Base-by-base conservation (phyloP, 2,888 invertebrate species). In the Polymixis flavicincta region DNA sequence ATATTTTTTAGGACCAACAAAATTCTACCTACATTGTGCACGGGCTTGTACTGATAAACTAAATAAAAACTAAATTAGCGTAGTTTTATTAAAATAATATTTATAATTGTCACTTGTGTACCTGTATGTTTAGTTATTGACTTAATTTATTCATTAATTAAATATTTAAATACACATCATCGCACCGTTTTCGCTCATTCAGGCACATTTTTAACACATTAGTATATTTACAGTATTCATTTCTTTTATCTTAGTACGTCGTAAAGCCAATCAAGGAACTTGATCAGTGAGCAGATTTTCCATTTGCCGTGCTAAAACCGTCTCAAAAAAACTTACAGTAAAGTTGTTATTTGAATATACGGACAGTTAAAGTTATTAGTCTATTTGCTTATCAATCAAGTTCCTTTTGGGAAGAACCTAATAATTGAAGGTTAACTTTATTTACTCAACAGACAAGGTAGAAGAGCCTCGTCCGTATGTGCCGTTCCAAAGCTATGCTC, bases 401-500 rank as follows among this genome's bases (percentile, higher is more conserved):
- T 80, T 73, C 17, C 22, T 28, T 61, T 22, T 17, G 19, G 5
- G 22, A 5, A 13, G 8, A 50, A 50, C 11, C 19, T 45, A 14
- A 32, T 59, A 13, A 28, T 64, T 57, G 11, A 82, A 55, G 0
- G 5, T 45, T 13, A 11, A 66, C 52, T 67, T 14, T 19, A 66
- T 75, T 71, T 81, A 76, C 65, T 75, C 76, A 80, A 78, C 91
- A 96, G 96, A 93, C 88, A 96, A 96, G 90, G 90, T 94, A 89
- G 96, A 96, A 87, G 96, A 96, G 48, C 89, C 94, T 42, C 95
- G 95, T 42, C 93, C 95, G 77, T 95, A 93, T 90, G 93, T 94
- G 48, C 93, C 95, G 17, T 95, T 94, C 85, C 97, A 97, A 84
- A 95, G 96, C 70, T 97, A 97, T 52, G 80, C 76, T 88, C 97